phyloP scores from a whole-genome alignment of 1,140 invertebrate species.

The Araneus ventricosus region DNA sequence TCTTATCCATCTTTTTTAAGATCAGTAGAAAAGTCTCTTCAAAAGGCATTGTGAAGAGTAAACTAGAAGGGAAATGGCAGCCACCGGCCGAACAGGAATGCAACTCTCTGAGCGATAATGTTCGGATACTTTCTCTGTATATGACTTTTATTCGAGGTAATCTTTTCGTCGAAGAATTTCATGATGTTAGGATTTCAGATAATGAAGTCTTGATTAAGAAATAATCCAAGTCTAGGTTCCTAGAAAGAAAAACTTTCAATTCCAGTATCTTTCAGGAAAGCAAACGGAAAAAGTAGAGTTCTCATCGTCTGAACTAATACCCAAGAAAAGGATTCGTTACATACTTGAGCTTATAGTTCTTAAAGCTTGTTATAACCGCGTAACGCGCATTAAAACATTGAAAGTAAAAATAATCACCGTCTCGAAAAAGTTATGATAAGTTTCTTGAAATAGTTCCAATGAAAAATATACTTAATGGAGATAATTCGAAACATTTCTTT shows the following conservation, averaged over 20 bases:
- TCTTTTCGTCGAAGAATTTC: background rate
- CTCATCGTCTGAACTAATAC: background rate
- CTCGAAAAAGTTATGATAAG: no score
- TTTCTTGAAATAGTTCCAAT: no score
- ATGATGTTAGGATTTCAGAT: constrained; percentile 21
- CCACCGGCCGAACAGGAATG: background rate
- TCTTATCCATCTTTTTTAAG: no score
- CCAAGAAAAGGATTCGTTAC: background rate
- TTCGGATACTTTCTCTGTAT: background rate
- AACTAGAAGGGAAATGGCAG: background rate
- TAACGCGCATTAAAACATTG: background rate
- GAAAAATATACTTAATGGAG: no score
- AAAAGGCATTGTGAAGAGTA: background rate
- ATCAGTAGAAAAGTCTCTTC: no score
- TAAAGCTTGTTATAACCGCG: background rate
- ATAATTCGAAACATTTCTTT: no score
- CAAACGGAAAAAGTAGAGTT: background rate
- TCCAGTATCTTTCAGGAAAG: background rate
- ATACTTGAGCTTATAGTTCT: background rate
- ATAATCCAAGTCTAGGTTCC: background rate
- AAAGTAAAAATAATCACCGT: background rate
- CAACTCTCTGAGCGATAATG: background rate
- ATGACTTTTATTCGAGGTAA: background rate
- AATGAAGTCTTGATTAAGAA: constrained; percentile 34
- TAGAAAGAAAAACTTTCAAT: background rate